Evolutionary conservation across 2,113 vertebrate species (phyloP), one percentile per base, ranked within the genome.

Genomic region (Gambusia holbrooki): DNA sequence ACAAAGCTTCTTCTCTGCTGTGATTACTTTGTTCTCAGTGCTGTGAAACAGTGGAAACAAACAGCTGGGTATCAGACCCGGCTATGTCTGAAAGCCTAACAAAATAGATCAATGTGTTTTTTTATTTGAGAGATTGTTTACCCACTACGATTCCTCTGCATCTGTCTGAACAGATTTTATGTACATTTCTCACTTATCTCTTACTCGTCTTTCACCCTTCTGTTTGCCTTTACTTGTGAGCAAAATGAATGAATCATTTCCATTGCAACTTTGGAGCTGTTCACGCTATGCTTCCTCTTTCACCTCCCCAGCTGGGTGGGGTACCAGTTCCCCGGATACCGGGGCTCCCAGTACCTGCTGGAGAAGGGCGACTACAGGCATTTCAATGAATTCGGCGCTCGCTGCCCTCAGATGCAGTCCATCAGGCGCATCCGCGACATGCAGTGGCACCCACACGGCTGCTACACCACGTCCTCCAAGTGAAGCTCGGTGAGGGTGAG

Each of bases 311-410:
- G 94, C 28, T 95, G 92, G 90, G 93, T 95, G 71, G 94, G 93
- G 15, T 95, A 94, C 83, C 94, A 95, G 91, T 95, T 90, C 87
- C 94, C 94, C 0, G 94, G 94, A 33, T 94, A 94, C 86, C 91
- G 93, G 42, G 92, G 93, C 70, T 91, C 86, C 88, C 94, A 94
- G 91, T 94, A 88, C 80, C 81, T 94, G 80, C 83, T 94, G 66
- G 93, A 94, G 87, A 94, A 92, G 86, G 91, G 90, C 0, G 93
- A 94, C 2, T 94, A 42, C 92, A 87, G 77, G 74, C 94, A 94
- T 73, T 94, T 93, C 87, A 94, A 94, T 3, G 92, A 94, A 83
- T 94, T 71, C 1, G 91, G 93, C 0, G 94, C 91, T 71, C 89
- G 89, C 69, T 85, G 74, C 81, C 93, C 94, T 54, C 90, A 93